Evolutionary conservation across 2,888 invertebrate genomes (phyloP).

Genomic region (Brachyptera risi): DNA sequence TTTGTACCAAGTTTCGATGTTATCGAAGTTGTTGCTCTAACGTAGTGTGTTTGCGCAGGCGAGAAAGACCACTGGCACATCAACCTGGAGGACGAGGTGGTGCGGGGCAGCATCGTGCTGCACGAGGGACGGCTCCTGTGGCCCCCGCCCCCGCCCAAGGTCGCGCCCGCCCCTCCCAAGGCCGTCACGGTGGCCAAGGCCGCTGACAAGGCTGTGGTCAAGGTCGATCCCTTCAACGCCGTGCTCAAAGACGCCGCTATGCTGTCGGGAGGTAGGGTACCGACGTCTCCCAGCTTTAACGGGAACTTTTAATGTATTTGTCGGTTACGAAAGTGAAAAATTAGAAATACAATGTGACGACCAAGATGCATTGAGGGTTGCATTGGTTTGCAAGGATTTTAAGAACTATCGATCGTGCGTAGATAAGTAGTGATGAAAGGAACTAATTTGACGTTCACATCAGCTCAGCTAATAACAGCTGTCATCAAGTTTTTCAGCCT

Average conservation of each 20-base stretch:
- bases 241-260: slow-evolving; percentile 63
- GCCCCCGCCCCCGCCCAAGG: slow-evolving; percentile 68
- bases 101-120: slow-evolving; percentile 75
- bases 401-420: too few species aligned
- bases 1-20: too few species aligned
- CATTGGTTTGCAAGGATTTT: too few species aligned
- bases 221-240: slow-evolving; percentile 56
- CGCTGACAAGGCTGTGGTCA: slow-evolving; percentile 45
- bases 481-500: too few species aligned
- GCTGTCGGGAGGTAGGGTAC: slow-evolving; percentile 59
- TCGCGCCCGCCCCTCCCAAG: slow-evolving; percentile 48
- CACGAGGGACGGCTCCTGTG: slow-evolving; percentile 70
- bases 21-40: too few species aligned
- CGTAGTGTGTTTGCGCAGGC: background rate
- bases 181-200: slow-evolving; percentile 45
- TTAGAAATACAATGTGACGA: too few species aligned
- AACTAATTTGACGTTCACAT: too few species aligned
- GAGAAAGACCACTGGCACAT: slow-evolving; percentile 70
- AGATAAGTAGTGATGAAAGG: too few species aligned
- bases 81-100: slow-evolving; percentile 80
- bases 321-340: too few species aligned
- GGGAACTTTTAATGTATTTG: background rate
- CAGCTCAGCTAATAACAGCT: too few species aligned
- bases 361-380: too few species aligned
- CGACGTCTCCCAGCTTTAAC: background rate